Evolutionary conservation across 1,140 invertebrate species (phyloP).

Genomic region (Trichoplusia ni): DNA sequence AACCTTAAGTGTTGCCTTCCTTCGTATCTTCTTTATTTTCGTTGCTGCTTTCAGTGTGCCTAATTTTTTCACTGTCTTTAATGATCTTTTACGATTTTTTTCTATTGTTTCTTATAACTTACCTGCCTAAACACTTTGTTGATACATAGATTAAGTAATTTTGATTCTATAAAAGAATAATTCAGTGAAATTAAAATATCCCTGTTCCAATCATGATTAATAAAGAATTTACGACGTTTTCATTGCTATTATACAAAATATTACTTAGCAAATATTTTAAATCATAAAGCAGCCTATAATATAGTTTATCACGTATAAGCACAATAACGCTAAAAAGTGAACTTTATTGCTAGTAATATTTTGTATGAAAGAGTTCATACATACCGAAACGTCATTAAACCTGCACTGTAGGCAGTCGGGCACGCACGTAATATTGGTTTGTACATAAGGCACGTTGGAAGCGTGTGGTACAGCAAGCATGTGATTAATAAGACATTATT

Average conservation of each 20-base stretch:
- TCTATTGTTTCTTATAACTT: too few species aligned
- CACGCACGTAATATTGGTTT: conserved; percentile 8
- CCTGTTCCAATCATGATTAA: too few species aligned
- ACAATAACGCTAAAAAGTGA: too few species aligned
- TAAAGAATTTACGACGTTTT: too few species aligned
- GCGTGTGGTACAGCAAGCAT: conserved; percentile 49
- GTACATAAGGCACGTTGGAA: conserved; percentile 28
- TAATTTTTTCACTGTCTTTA: background rate
- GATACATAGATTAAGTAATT: background rate
- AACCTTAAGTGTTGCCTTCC: conserved; percentile 1
- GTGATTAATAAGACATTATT: conserved; percentile 75
- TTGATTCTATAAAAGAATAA: too few species aligned
- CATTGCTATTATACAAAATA: conserved; percentile 24
- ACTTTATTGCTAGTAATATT: too few species aligned
- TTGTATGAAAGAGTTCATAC: conserved; percentile 10
- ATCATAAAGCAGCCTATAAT: too few species aligned
- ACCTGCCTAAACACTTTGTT: too few species aligned
- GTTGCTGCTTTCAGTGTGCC: conserved; percentile 16
- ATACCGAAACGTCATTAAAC: background rate
- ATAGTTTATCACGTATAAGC: too few species aligned
- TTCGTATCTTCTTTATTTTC: conserved; percentile 4
- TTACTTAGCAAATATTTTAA: too few species aligned
- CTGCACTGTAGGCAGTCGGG: conserved; percentile 5
- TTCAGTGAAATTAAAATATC: too few species aligned
- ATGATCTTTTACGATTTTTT: too few species aligned